phyloP scores from a whole-genome alignment of 2,888 invertebrate genomes.

The Hartigia nigra region DNA sequence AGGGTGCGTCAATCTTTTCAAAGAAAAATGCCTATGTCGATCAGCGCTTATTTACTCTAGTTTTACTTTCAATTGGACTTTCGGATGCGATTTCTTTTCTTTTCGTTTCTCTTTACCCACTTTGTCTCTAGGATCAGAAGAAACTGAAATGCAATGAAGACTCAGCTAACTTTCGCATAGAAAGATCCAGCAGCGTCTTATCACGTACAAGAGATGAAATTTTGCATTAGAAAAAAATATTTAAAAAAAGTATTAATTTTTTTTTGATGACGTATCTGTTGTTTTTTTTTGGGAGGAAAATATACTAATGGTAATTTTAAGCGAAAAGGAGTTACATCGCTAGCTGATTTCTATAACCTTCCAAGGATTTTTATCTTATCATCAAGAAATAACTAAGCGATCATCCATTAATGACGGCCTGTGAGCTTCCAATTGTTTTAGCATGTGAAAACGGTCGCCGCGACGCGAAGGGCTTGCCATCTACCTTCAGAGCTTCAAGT shows the following conservation, averaged over 20 bases:
- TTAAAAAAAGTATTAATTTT: too few species aligned
- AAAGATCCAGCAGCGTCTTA: neutral
- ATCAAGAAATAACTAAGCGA: neutral
- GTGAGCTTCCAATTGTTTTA: neutral
- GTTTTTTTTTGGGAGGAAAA: too few species aligned
- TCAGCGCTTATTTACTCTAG: neutral
- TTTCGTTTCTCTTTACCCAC: too few species aligned
- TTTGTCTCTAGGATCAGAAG: too few species aligned
- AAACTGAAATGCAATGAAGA: neutral
- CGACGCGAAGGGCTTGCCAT: neutral
- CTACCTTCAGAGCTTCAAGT: neutral
- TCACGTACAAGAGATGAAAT: neutral
- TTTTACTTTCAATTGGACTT: neutral
- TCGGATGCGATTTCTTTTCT: too few species aligned
- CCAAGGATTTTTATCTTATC: neutral
- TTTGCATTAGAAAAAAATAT: neutral
- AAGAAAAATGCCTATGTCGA: neutral
- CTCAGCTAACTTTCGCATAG: neutral
- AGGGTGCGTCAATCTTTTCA: neutral
- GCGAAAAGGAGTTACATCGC: neutral
- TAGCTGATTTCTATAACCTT: neutral
- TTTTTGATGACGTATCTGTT: too few species aligned
- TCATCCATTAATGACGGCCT: neutral
- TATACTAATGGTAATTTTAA: too few species aligned
- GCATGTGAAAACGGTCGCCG: neutral